These are phyloP conservation scores for Campylomormyrus tamandua DNA, from an alignment of 2,113 vertebrate genomes.

Conservation along the genomic window DNA sequence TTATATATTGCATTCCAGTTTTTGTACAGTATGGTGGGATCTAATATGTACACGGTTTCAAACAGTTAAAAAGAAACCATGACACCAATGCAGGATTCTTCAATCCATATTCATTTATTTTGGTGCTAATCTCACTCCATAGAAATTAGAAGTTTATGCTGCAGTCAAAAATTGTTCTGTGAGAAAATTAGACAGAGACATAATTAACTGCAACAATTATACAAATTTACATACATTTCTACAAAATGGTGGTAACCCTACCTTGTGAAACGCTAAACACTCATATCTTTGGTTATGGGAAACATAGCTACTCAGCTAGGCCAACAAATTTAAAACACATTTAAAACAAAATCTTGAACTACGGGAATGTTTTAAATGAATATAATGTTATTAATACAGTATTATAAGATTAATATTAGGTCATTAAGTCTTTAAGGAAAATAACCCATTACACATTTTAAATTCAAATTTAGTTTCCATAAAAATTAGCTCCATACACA, in stretches of 20 bases:
- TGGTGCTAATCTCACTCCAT: neutral
- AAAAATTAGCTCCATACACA: neutral
- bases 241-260: neutral
- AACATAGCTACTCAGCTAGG: neutral
- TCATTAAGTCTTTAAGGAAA: conserved; percentile 1
- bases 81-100: neutral
- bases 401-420: neutral
- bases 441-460: neutral
- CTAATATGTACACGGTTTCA: neutral
- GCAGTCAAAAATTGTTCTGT: neutral
- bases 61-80: neutral
- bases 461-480: neutral
- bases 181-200: neutral
- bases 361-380: neutral
- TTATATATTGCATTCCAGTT: neutral
- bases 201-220: neutral
- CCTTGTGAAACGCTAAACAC: neutral
- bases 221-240: neutral
- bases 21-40: neutral
- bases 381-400: neutral
- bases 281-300: neutral
- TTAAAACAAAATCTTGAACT: neutral
- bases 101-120: neutral
- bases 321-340: neutral
- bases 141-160: neutral